A percentile compares a stretch with the other conserved stretches of the same genome.
phyloP scores from a whole-genome alignment of 2,113 vertebrate species.

The Chitala chitala region DNA sequence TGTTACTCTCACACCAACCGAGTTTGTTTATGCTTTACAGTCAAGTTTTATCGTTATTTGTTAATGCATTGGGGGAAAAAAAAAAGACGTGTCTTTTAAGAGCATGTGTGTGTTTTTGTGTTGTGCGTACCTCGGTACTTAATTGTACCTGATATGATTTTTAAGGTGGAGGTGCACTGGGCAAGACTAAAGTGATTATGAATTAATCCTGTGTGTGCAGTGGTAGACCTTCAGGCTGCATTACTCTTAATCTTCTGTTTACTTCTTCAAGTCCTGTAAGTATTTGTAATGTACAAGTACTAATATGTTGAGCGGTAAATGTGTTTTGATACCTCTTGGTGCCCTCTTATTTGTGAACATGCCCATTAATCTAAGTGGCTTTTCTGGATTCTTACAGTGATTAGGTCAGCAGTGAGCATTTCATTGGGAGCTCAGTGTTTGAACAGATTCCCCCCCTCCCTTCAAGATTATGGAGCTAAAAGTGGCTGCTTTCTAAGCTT shows the following conservation, averaged over 20 bases:
- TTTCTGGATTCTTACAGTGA: background rate
- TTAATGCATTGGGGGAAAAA: conserved; percentile 16
- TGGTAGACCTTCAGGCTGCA: background rate
- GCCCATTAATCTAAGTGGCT: background rate
- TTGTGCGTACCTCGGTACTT: conserved; percentile 6
- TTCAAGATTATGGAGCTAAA: background rate
- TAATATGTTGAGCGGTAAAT: background rate
- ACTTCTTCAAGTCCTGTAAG: background rate
- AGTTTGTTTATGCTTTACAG: conserved; percentile 13
- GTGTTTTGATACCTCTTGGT: background rate
- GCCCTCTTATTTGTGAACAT: background rate
- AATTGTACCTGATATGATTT: background rate
- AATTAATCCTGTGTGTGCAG: background rate
- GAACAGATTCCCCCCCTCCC: background rate
- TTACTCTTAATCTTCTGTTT: background rate
- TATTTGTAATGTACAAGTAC: background rate
- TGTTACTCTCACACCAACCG: conserved; percentile 16
- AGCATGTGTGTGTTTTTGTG: conserved; percentile 38
- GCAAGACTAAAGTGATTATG: background rate
- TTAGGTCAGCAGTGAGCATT: background rate
- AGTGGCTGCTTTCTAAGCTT: background rate
- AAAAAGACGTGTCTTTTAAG: conserved; percentile 31
- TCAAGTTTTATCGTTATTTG: conserved; percentile 17
- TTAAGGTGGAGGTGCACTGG: background rate
- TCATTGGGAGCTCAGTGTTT: background rate